These are phyloP conservation scores for Erebia palarica DNA, from an alignment of 2,888 invertebrate species.

Conservation along the genomic window DNA sequence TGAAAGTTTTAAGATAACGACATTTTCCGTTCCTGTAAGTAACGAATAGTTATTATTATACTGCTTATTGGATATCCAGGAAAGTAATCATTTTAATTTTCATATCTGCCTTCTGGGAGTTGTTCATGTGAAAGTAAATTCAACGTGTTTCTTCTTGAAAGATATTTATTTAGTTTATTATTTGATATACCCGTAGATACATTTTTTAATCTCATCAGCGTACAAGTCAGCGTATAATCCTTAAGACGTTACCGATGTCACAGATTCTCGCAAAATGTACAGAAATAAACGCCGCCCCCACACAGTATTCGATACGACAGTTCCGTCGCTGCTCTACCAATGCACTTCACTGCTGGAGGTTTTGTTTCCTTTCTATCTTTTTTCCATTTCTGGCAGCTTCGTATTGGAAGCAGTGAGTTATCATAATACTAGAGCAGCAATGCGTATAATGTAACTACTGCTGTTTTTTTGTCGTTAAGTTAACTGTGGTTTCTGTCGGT, in stretches of 20 bases:
- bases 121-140: background rate
- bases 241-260: conserved; percentile 53
- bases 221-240: background rate
- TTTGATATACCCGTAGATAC: background rate
- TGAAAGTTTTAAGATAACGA: background rate
- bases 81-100: background rate
- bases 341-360: conserved; percentile 75
- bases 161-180: background rate
- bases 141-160: background rate
- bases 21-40: background rate
- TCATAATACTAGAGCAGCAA: too few relatives aligned
- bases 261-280: conserved; percentile 73
- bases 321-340: conserved; percentile 72
- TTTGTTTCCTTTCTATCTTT: conserved; percentile 60
- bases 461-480: too few relatives aligned
- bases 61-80: background rate
- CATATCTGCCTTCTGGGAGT: background rate
- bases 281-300: conserved; percentile 71
- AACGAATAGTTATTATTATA: background rate
- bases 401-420: conserved; percentile 40
- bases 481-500: too few relatives aligned
- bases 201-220: background rate
- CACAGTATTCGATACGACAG: conserved; percentile 62
- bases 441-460: too few relatives aligned
- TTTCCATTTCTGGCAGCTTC: conserved; percentile 48